Base-by-base conservation (phyloP, 1,140 invertebrate species). In the Drosophila pseudoobscura region DNA sequence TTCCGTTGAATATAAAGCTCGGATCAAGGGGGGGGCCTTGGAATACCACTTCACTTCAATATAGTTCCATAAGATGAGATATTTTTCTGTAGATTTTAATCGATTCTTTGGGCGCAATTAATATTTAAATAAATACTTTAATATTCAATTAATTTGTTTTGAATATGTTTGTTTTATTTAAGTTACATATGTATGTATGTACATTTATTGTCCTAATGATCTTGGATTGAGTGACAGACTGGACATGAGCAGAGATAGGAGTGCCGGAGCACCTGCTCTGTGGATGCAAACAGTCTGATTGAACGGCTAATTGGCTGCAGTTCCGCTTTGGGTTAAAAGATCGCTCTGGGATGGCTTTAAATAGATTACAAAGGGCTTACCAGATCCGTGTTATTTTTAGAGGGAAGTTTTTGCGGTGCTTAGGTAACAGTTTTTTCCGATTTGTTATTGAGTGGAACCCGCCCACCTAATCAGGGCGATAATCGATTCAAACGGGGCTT, bases 321-420 rank as follows among this genome's bases (percentile, higher is more conserved):
- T 57, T 70, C 64, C 64, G 51, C 44, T 39, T 56, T 6, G 54
- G 66, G 66, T 70, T n/a, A 69, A 43, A 6, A 35, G 64, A 57
- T 57, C 52, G 43, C 9, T 45, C 4, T 69, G 49, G 11, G 35
- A 49, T 8, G 45, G n/a, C 35, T 77, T 71, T 66, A 55, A 64
- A 76, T 80, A 80, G 35, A 52, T 24, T 43, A 6, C 8, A 47
- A 52, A 9, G 44, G 49, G 11, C 43, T 58, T 39, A 62, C 22
- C 41, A 24, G 52, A 55, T 41, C 29, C 46, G 3, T 7, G 43
- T 60, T 83, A 82, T 82, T 83, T 82, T 75, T 82, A 82, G 78
- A 70, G 45, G 24, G 53, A 47, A 51, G 60, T 72, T 76, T 76
- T 57, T 20, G 13, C 9, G 5, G 5, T n/a, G 43, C 29, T 29